Base-by-base conservation (phyloP, 2,888 invertebrate species). In the Acleris literana region DNA sequence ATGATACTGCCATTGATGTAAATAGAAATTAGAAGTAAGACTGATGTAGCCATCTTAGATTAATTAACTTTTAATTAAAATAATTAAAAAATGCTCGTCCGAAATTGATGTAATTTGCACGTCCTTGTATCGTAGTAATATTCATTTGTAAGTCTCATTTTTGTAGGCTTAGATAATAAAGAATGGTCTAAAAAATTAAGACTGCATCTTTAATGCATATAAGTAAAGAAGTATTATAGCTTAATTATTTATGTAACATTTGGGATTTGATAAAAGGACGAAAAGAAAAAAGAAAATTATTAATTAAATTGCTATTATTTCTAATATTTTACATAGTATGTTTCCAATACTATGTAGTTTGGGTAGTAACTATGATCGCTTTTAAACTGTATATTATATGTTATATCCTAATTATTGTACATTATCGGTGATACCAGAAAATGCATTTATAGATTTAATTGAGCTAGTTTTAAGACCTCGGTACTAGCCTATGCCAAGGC, bases 1-100 rank as follows among this genome's bases (percentile, higher is more conserved):
- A 83, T 70, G 73, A 87, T 83, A 90, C 90, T 90, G 91, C 91
- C 90, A 90, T 78, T 76, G 53, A 25, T 87, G 86, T 90, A 88
- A 64, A 90, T 87, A 89, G 70, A 78, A 69, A 69, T 62, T 90
- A 88, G 87, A 52, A 13, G 58, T 70, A 85, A 83, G 84, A 85
- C 84, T 87, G 85, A 81, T 74, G 58, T 82, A 86, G 81, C 75
- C 77, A 79, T 81, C 75, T 76, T 79, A 75, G 70, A 59, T 68
- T 72, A 61, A 22, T 20, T 54, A 25, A 49, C 16, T 60, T 65
- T 52, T 51, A 57, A 51, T 48, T n/a, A n/a, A n/a, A 44, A 61
- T n/a, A 18, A 56, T 0, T 63, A 71, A 64, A 64, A 18, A 54
- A 66, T 71, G 68, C 64, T 84, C 88, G 89, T 88, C 89, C 88